Conservation (phyloP, 2,113 vertebrate species). For the Sardina pilchardus region DNA sequence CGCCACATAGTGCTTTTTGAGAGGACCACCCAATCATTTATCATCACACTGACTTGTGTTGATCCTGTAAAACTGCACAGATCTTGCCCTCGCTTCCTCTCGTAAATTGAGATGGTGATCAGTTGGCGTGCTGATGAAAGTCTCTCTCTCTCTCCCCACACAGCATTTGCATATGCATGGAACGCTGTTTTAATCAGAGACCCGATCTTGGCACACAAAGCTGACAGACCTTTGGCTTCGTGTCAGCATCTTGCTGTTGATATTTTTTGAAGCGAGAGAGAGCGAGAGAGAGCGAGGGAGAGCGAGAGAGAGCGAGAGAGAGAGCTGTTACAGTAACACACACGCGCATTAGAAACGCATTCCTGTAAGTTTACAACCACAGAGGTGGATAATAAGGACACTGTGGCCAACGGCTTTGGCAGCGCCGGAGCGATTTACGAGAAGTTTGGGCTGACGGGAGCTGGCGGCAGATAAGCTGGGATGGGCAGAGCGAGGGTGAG, state of each 20-base stretch:
- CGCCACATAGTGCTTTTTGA: background rate
- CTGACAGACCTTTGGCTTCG: background rate
- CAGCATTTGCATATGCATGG: background rate
- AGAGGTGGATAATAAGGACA: constrained; percentile 2
- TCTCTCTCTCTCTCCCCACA: background rate
- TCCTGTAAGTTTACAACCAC: constrained; percentile 2
- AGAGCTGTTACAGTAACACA: constrained; percentile 7
- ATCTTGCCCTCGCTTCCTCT: constrained; percentile 1
- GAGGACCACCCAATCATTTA: background rate
- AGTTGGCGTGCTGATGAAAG: background rate
- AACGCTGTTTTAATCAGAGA: background rate
- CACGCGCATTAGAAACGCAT: background rate
- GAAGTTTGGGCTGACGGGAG: background rate
- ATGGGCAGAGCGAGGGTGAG: background rate
- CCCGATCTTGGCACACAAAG: background rate
- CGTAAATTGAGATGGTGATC: constrained; percentile 6
- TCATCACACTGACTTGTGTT: background rate
- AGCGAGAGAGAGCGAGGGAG: background rate
- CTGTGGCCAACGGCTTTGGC: background rate
- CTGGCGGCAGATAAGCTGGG: background rate
- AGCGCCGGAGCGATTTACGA: background rate
- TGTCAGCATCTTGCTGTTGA: background rate
- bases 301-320: background rate
- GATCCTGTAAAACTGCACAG: background rate
- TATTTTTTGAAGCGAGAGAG: background rate